Percentiles rank a stretch among this genome's conserved stretches.
These are phyloP conservation scores for Hyposoter dolosus DNA, from an alignment of 2,888 invertebrate species.

Conservation along the genomic window DNA sequence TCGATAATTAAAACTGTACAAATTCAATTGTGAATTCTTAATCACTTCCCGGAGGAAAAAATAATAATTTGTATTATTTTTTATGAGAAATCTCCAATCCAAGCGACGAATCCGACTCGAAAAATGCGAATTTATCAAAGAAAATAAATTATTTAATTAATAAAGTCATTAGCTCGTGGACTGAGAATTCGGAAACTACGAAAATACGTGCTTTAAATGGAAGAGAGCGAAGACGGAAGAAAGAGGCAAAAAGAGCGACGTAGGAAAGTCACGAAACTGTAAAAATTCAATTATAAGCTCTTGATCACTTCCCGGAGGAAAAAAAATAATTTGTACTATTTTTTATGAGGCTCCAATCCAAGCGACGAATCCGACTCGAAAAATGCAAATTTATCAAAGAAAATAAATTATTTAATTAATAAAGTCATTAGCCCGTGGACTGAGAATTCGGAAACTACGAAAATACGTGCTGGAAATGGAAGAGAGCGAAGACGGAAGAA, in stretches of 20 bases:
- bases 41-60: background rate
- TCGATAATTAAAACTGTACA: background rate
- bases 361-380: too few relatives aligned
- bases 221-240: conserved; percentile 3
- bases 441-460: background rate
- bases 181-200: background rate
- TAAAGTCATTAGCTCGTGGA: background rate
- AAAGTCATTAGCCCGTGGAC: background rate
- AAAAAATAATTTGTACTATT: too few relatives aligned
- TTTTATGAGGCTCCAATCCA: too few relatives aligned
- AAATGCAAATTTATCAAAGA: background rate
- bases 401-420: background rate
- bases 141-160: background rate
- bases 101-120: background rate
- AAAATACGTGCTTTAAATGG: background rate
- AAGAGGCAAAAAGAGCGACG: background rate
- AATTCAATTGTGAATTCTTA: too few relatives aligned
- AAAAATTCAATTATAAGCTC: too few relatives aligned
- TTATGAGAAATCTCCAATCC: background rate
- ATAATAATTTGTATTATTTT: too few relatives aligned
- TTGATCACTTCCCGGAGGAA: too few relatives aligned
- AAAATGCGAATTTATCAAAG: background rate
- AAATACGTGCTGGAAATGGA: background rate
- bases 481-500: conserved; percentile 4
- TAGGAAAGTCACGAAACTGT: conserved; percentile 20